These are phyloP conservation scores for Haplotaxodon microlepis DNA, from an alignment of 2,113 vertebrate genomes.

Conservation along the genomic window DNA sequence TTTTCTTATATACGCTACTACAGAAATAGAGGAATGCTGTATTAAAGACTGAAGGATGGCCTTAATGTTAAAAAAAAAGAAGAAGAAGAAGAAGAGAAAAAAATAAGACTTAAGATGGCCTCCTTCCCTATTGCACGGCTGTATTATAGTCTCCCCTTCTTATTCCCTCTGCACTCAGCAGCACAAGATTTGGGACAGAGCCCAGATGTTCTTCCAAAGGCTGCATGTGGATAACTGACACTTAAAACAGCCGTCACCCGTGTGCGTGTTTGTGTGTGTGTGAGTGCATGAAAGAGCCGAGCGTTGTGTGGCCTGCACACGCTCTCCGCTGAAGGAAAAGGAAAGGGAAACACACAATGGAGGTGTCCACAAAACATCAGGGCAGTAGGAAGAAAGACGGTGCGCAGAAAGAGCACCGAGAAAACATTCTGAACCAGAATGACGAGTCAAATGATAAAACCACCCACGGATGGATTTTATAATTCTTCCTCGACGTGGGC, in stretches of 20 bases:
- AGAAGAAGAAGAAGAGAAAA: background rate
- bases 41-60: constrained; percentile 61
- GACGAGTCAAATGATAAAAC: constrained; percentile 16
- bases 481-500: background rate
- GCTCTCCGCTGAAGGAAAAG: constrained; percentile 9
- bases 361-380: background rate
- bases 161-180: constrained; percentile 53
- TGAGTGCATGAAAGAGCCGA: constrained; percentile 2
- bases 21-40: constrained; percentile 69
- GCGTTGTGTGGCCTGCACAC: constrained; percentile 15
- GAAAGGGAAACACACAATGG: background rate
- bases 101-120: constrained; percentile 41
- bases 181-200: constrained; percentile 63
- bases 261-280: background rate
- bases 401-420: background rate
- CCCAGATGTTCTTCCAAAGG: constrained; percentile 65
- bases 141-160: constrained; percentile 56
- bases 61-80: constrained; percentile 26
- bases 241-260: constrained; percentile 39
- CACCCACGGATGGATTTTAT: constrained; percentile 11
- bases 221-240: constrained; percentile 44
- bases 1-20: constrained; percentile 62
- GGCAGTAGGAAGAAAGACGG: background rate
- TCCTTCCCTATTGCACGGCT: constrained; percentile 61
- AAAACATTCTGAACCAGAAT: constrained; percentile 24